Evolutionary conservation across 2,113 vertebrate genomes (phyloP), one percentile per base, ranked within the genome.

Genomic region (Addax nasomaculatus): DNA sequence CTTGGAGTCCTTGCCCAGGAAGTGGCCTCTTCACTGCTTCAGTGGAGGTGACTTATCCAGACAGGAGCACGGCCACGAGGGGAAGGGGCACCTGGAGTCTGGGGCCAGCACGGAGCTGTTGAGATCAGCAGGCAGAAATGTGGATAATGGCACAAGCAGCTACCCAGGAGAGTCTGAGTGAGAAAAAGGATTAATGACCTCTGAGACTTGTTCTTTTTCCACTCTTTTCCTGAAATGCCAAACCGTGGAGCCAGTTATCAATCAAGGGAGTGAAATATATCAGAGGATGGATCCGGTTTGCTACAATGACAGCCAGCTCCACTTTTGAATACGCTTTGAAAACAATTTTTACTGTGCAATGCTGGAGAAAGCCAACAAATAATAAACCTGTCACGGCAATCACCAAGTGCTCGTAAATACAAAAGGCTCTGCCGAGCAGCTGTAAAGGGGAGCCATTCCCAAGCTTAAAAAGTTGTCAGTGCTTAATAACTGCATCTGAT

Each of bases 311-410:
- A 98, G 98, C 98, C 98, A 97, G 98, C 98, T 98, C 98, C 90
- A 95, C 97, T 98, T 99, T 73, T 97, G 98, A 99, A 98, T 97
- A 98, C 90, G 97, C 98, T 98, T 98, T 97, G 98, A 99, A 99
- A 99, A 99, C 98, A 99, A 98, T 98, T 99, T 99, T 99, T 99
- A 99, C 98, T 98, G 98, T 98, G 98, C 99, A 97, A 98, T 95
- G 98, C 98, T 98, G 98, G 98, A 98, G 97, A 99, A 99, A 99
- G 98, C 98, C 98, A 99, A 99, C 99, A 99, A 99, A 99, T 99
- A 99, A 99, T 99, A 99, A 99, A 99, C 98, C 99, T 98, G 99
- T 99, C 99, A 95, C 83, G 94, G 96, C 51, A 95, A 95, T 98
- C 98, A 98, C 98, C 64, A 33, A 98, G 98, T 95, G 98, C 98